Conservation (phyloP, 2,797 vertebrate species). For the Clarias laeviceps region DNA sequence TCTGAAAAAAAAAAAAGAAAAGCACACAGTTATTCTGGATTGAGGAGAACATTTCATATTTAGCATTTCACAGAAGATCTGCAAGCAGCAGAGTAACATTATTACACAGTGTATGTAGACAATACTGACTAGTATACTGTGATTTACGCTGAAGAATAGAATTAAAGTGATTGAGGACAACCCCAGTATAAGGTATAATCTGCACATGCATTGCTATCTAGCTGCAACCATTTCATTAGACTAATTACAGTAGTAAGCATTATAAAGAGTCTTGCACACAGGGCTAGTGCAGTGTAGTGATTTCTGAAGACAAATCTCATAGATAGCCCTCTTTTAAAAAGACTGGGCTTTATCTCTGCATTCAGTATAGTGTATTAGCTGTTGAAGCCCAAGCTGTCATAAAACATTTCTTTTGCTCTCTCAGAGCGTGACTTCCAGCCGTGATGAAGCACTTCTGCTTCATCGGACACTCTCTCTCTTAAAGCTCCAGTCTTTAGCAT, state of each 20-base stretch:
- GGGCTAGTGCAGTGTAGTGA: neutral
- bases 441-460: constrained; percentile 24
- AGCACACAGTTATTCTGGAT: neutral
- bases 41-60: neutral
- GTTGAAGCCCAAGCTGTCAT: constrained; percentile 24
- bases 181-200: neutral
- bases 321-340: constrained; percentile 4
- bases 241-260: constrained; percentile 2
- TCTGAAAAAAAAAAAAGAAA: constrained; percentile 68
- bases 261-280: neutral
- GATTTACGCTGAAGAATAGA: neutral
- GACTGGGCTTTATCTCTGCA: neutral
- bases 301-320: neutral
- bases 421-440: constrained; percentile 11
- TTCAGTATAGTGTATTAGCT: constrained; percentile 19
- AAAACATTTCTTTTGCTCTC: constrained; percentile 25
- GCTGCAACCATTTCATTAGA: neutral
- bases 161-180: neutral
- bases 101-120: neutral
- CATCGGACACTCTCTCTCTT: neutral
- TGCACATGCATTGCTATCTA: constrained; percentile 1
- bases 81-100: neutral
- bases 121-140: neutral
- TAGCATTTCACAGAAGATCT: neutral
- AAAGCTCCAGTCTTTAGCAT: neutral